Evolutionary conservation across 2,888 invertebrate genomes (phyloP).

Genomic region (Hyles lineata): DNA sequence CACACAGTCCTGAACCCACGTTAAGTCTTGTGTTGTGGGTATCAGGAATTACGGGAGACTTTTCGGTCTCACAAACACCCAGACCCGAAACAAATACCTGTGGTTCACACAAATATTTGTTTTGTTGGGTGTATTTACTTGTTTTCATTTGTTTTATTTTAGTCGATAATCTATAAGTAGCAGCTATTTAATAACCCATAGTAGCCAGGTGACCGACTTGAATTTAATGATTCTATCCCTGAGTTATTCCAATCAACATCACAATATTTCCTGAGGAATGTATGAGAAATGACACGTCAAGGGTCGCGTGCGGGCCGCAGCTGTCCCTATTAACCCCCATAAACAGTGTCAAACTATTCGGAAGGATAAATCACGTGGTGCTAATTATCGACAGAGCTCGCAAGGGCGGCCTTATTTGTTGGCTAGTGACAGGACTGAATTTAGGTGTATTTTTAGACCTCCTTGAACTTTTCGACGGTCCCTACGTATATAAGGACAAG

Average conservation of each 20-base stretch:
- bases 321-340: constrained; percentile 77
- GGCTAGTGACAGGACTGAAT: constrained; percentile 55
- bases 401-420: constrained; percentile 67
- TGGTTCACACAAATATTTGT: too few relatives aligned
- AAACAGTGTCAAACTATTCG: constrained; percentile 53
- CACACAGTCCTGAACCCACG: too few relatives aligned
- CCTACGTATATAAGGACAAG: too few relatives aligned
- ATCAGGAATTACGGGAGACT: too few relatives aligned
- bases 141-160: too few relatives aligned
- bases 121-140: too few relatives aligned
- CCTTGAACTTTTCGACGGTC: too few relatives aligned
- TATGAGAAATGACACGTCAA: constrained; percentile 14
- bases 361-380: constrained; percentile 66
- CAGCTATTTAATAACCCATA: too few relatives aligned
- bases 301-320: constrained; percentile 42
- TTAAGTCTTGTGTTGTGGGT: too few relatives aligned
- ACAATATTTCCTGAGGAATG: constrained; percentile 16
- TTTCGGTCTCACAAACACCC: too few relatives aligned
- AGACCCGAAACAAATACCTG: too few relatives aligned
- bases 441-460: constrained; percentile 60
- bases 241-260: constrained; percentile 13
- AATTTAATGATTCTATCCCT: background rate
- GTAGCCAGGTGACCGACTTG: background rate
- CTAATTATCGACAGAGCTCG: constrained; percentile 69
- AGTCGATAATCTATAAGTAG: too few relatives aligned